Percentiles rank a stretch among this genome's conserved stretches.
These are phyloP conservation scores for Seriola aureovittata DNA, from an alignment of 2,113 vertebrate genomes.

Conservation along the genomic window DNA sequence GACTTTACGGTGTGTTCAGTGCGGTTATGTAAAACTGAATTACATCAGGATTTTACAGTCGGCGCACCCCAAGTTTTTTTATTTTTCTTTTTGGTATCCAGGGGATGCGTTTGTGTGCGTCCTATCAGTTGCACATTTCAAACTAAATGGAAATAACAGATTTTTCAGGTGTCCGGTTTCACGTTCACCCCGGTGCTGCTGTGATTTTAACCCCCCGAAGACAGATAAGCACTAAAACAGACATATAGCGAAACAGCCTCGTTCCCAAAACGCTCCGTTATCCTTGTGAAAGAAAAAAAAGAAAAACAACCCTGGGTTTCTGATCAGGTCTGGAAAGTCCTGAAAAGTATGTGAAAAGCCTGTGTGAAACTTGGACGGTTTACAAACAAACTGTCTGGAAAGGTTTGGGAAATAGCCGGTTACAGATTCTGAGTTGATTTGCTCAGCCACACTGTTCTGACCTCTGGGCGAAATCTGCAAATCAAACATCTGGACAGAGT, in stretches of 20 bases:
- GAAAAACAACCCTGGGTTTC: background rate
- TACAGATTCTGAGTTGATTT: conserved; percentile 1
- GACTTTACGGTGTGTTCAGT: conserved; percentile 38
- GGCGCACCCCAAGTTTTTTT: background rate
- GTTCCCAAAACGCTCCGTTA: conserved; percentile 17
- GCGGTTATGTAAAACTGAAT: conserved; percentile 34
- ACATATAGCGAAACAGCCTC: background rate
- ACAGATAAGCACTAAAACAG: conserved; percentile 55
- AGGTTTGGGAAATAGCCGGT: conserved; percentile 16
- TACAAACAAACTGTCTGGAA: conserved; percentile 9
- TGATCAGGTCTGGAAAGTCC: conserved; percentile 1
- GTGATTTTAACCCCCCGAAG: conserved; percentile 31
- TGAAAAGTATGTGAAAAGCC: conserved; percentile 7
- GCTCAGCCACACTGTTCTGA: conserved; percentile 28
- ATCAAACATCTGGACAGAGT: conserved; percentile 58
- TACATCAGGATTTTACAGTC: conserved; percentile 1
- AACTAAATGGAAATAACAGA: conserved; percentile 59
- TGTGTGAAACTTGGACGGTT: background rate
- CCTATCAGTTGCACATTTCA: conserved; percentile 12
- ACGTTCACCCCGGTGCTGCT: conserved; percentile 34
- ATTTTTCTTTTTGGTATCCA: background rate
- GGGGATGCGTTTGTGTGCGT: conserved; percentile 29
- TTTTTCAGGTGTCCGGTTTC: conserved; percentile 55
- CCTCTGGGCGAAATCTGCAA: conserved; percentile 48
- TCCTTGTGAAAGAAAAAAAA: background rate